Evolutionary conservation across 1,140 invertebrate species (phyloP).

Genomic region (Orchesella cincta): DNA sequence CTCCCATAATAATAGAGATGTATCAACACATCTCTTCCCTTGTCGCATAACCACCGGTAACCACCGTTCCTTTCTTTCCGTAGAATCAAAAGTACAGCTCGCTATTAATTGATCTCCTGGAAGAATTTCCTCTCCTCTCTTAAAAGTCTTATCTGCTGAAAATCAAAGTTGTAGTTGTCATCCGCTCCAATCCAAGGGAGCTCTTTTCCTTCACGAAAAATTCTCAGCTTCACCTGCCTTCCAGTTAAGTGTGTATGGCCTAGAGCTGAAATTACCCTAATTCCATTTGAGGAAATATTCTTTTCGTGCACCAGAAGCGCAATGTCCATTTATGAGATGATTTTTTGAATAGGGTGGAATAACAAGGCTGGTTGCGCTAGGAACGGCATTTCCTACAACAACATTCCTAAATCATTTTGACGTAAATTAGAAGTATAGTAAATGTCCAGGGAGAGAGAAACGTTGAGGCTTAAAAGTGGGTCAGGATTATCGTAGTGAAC

Average conservation of each 20-base stretch:
- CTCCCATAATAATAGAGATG: slow-evolving; percentile 2
- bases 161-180: slow-evolving; percentile 9
- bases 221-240: neutral
- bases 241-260: neutral
- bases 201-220: neutral
- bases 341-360: slow-evolving; percentile 40
- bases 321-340: slow-evolving; percentile 64
- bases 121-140: neutral
- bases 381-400: slow-evolving; percentile 29
- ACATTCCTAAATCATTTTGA: slow-evolving; percentile 37
- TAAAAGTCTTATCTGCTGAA: neutral
- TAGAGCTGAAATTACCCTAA: neutral
- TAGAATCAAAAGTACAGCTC: slow-evolving; percentile 74
- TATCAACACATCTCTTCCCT: slow-evolving; percentile 3
- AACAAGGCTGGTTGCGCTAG: slow-evolving; percentile 22
- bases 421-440: slow-evolving; percentile 68
- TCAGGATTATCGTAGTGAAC: slow-evolving; percentile 68
- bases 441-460: slow-evolving; percentile 68
- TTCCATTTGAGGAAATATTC: slow-evolving; percentile 62
- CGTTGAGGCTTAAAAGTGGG: slow-evolving; percentile 62
- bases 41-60: neutral
- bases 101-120: slow-evolving; percentile 58
- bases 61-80: slow-evolving; percentile 40
- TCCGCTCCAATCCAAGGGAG: neutral
- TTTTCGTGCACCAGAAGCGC: slow-evolving; percentile 68